Percentiles rank a stretch among this genome's conserved stretches.
Conservation (phyloP, 2,797 vertebrate species). For the Ceryle rudis region DNA sequence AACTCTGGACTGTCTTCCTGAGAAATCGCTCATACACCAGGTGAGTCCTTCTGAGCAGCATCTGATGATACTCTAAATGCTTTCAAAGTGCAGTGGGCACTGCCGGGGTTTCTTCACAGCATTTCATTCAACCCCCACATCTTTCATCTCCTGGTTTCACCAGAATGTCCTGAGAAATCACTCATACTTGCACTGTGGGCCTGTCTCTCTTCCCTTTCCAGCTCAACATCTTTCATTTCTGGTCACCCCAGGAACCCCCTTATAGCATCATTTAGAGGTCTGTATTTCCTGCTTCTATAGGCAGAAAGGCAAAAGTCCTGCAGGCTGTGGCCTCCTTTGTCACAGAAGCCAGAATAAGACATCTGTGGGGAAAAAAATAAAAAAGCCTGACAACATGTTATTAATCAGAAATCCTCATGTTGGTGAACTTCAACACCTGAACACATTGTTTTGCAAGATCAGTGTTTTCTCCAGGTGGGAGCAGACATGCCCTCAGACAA, state of each 20-base stretch:
- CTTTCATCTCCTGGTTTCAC: neutral
- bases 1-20: neutral
- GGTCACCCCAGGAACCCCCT: neutral
- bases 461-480: neutral
- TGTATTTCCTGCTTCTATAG: neutral
- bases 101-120: neutral
- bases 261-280: neutral
- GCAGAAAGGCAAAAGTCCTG: neutral
- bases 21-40: neutral
- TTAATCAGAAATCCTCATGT: neutral
- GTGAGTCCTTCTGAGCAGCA: neutral
- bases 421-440: neutral
- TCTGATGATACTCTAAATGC: neutral
- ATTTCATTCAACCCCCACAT: neutral
- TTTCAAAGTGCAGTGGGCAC: neutral
- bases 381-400: neutral
- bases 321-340: neutral
- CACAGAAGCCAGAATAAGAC: neutral
- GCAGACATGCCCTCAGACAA: neutral
- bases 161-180: neutral
- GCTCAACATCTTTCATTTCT: neutral
- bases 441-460: accelerated
- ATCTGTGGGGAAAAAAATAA: neutral
- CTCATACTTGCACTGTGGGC: neutral
- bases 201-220: neutral